Evolutionary conservation across 1,140 invertebrate genomes (phyloP), one percentile per base, ranked within the genome.

Genomic region (Aphidius gifuensis): DNA sequence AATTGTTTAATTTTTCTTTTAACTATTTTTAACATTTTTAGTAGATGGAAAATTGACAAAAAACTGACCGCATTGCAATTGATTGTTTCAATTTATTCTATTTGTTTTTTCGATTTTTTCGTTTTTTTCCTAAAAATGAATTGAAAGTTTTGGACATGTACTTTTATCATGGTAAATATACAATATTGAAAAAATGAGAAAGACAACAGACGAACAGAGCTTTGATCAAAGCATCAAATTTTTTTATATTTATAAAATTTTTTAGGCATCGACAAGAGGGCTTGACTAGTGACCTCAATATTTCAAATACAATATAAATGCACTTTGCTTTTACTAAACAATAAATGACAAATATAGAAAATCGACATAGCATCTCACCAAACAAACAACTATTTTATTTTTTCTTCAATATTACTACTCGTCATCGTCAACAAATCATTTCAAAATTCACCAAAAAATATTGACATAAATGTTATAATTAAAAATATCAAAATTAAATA

Each of bases 211-310:
- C 42, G 53, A 38, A 44, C 53, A 42, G 42, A 43, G 39, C 55
- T 60, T 60, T 55, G 62, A 60, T 64, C 62, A 64, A 64, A 48
- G 57, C 55, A 64, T 64, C 58, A 51, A 48, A 44, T 60, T 45
- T 60, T 42, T 23, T 6, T 38, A 60, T 53, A 23, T 16, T 16
- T 16, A 16, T 21, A 60, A 23, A 51, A 39, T 23, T 50, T 6
- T n/a, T 9, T 32, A 40, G 47, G 39, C 38, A 40, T 57, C 56
- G 45, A 58, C 58, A 40, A 46, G 11, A 47, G 45, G 51, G 54
- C 58, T 58, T 57, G 23, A 11, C 55, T 21, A 45, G 5, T 44
- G 64, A 67, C 65, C 56, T 65, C 60, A 68, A 65, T 70, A 67
- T 66, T 75, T 73, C 74, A 69, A 16, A 16, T 16, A 16, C 16